Percentiles rank a stretch among this genome's conserved stretches.
These are phyloP conservation scores for Sebastes iracundus DNA, from an alignment of 2,797 vertebrate genomes.

Conservation along the genomic window DNA sequence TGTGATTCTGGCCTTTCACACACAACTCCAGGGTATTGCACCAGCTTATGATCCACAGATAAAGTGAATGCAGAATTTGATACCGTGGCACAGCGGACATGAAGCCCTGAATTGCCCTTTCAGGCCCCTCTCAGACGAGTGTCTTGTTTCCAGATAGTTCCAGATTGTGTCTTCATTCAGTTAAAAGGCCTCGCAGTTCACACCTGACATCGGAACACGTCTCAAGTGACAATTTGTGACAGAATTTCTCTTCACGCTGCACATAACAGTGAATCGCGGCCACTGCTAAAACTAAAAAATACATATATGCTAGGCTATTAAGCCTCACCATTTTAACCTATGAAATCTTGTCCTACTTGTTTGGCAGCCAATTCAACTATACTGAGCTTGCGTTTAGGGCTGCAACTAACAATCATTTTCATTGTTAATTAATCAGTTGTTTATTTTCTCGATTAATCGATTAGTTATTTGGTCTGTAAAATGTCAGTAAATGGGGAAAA, in stretches of 20 bases:
- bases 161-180: not conserved
- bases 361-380: not conserved
- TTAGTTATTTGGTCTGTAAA: too few relatives aligned
- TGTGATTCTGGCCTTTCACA: not conserved
- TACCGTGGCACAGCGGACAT: conserved; percentile 1
- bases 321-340: not conserved
- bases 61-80: conserved; percentile 19
- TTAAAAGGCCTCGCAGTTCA: not conserved
- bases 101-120: not conserved
- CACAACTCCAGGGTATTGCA: not conserved
- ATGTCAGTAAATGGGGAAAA: too few relatives aligned
- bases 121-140: not conserved
- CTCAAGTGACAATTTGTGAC: not conserved
- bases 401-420: too few relatives aligned
- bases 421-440: too few relatives aligned
- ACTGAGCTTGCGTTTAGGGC: not conserved
- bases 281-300: not conserved
- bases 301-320: not conserved
- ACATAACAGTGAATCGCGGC: not conserved
- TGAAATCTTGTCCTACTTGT: not conserved
- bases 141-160: conserved; percentile 17
- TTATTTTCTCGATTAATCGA: too few relatives aligned
- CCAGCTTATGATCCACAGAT: not conserved
- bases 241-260: not conserved
- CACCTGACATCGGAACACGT: not conserved